Evolutionary conservation across 2,888 invertebrate genomes (phyloP), one percentile per base, ranked within the genome.

Genomic region (Portevinia maculata): DNA sequence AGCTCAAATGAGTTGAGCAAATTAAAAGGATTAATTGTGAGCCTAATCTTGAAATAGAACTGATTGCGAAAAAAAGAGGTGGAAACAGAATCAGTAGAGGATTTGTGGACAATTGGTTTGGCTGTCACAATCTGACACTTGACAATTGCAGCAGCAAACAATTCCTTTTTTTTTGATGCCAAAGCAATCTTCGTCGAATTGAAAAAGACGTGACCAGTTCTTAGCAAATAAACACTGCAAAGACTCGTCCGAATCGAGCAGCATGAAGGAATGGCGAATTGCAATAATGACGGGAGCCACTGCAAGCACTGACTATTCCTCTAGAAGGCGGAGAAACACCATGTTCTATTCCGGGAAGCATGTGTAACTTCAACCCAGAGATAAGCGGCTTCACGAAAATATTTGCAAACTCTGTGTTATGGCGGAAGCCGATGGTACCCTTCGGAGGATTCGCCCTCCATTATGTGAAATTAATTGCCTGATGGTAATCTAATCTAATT

Each of bases 401-500:
- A 69, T 76, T 69, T 76, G 55, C 55, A 60, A 78, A 74, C 15
- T 37, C 32, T 19, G 70, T 83, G 78, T 78, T 78, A 83, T 67
- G 83, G 83, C 83, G 83, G 83, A 83, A 83, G 83, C 83, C 71
- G 62, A 78, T 78, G 78, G 65, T 83, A 78, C 83, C 83, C 83
- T 83, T 83, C 83, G 78, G 78, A 73, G 78, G 78, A 83, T 48
- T 83, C 83, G 71, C 67, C 78, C 60, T 41, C 78, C 48, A 76
- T 83, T 78, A 83, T 78, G 71, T 83, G 73, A 83, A 83, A 83
- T 83, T 83, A 83, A 83, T 83, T 83, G 83, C 71, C 83, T 67
- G 83, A 83, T 83, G 83, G 78, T 83, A 83, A 83, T 83, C 83
- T 78, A 83, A 83, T 83, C 83, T 78, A 83, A 83, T 83, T 83